Conservation (phyloP, 2,888 invertebrate species). For the Nomada ferruginata region DNA sequence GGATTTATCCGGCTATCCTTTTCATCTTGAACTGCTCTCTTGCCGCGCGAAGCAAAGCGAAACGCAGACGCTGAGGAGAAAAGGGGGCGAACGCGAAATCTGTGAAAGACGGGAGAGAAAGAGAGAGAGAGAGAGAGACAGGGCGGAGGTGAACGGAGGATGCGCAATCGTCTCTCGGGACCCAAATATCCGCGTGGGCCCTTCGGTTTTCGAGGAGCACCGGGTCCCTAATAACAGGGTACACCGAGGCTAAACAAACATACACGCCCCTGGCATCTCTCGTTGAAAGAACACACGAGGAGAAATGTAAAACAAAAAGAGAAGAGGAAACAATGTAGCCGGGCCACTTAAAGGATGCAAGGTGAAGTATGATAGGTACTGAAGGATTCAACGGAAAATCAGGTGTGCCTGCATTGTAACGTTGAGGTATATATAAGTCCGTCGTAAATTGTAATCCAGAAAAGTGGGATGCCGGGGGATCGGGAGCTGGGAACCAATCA, state of each 20-base stretch:
- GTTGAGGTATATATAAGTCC: neutral
- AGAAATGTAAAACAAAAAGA: constrained; percentile 57
- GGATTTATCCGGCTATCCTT: constrained; percentile 60
- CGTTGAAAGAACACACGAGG: constrained; percentile 73
- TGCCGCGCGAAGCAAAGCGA: constrained; percentile 39
- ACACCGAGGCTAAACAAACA: constrained; percentile 83
- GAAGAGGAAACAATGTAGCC: constrained; percentile 61
- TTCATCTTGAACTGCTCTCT: constrained; percentile 40
- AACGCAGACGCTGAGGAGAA: constrained; percentile 30
- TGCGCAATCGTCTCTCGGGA: constrained; percentile 65
- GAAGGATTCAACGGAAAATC: constrained; percentile 40
- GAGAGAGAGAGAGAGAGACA: constrained; percentile 15
- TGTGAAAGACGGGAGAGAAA: constrained; percentile 17
- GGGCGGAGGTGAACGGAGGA: constrained; percentile 36
- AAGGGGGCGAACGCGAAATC: constrained; percentile 15
- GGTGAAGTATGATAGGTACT: constrained; percentile 50
- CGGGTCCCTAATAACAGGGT: constrained; percentile 83
- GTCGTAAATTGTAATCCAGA: constrained; percentile 1
- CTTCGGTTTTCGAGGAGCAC: constrained; percentile 72
- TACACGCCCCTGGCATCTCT: constrained; percentile 83
- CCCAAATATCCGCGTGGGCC: constrained; percentile 69
- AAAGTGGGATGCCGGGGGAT: too few relatives aligned
- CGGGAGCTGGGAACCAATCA: neutral
- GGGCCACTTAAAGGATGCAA: constrained; percentile 63
- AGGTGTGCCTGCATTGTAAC: neutral